Base-by-base conservation (phyloP, 2,888 invertebrate genomes). In the Tineola bisselliella region DNA sequence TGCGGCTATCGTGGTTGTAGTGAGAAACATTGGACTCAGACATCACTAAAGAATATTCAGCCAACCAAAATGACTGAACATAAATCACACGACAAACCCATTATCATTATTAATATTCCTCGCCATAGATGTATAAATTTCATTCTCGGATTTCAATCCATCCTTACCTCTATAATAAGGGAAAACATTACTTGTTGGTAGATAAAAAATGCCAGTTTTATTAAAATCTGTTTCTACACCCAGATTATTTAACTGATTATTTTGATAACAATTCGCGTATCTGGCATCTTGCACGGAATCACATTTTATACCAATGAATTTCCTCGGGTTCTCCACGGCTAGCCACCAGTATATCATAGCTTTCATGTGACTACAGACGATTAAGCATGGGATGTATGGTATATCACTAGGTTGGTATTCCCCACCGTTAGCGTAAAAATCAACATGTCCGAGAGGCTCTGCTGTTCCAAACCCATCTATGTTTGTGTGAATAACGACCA, bases 381-480 rank as follows among this genome's bases (percentile, higher is more conserved):
- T 64, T 0, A 86, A 59, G 38, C 87, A 87, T 0, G 87, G 87
- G 0, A 87, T 60, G 18, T 72, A 76, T 0, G 78, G 75, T 0
- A 86, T 69, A 59, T 84, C 84, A 0, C 77, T 57, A 0, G 86
- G 86, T 64, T 87, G 87, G 19, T 67, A 87, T 58, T 87, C 87
- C 0, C 86, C 87, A 0, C 87, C 87, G 15, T 87, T 87, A 0
- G 74, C 81, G 44, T 87, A 87, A 48, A 78, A 77, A 44, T 87
- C 87, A 0, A 87, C 65, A 61, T 86, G 83, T 0, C 84, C 86
- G 0, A 84, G 52, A 0, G 71, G 66, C 59, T 84, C 81, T 0
- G 87, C 84, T 2, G 79, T 83, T 0, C 87, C 87, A 61, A 87
- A 87, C 0, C 86, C 87, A 30, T 87, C 87, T 1, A 87, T 86